Conservation (phyloP, 2,888 invertebrate species). For the Drosophila ustulata region DNA sequence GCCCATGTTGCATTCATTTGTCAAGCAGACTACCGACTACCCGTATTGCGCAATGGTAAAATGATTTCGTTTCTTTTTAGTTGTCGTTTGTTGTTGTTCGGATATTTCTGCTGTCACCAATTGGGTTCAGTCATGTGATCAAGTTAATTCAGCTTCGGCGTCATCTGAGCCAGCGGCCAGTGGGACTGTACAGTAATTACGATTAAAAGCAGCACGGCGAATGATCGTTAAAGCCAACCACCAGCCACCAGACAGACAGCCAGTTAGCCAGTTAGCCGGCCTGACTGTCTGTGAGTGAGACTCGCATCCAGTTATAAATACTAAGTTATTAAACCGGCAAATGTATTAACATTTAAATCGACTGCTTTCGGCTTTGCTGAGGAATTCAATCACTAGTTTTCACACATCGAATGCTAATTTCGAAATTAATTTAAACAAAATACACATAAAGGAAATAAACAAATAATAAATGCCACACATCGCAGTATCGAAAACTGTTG, state of each 20-base stretch:
- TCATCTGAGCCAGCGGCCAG: constrained; percentile 5
- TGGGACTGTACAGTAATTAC: constrained; percentile 16
- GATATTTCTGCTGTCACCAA: constrained; percentile 33
- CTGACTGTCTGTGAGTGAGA: not conserved
- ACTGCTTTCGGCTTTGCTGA: constrained; percentile 3
- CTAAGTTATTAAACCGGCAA: constrained; percentile 16
- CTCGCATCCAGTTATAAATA: constrained; percentile 23
- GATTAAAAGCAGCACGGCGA: constrained; percentile 8
- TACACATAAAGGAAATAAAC: constrained; percentile 3
- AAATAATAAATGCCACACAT: not conserved
- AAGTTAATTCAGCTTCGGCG: constrained; percentile 61
- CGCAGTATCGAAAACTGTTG: not conserved
- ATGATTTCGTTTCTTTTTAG: constrained; percentile 25
- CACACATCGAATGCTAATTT: constrained; percentile 20
- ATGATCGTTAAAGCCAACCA: constrained; percentile 22
- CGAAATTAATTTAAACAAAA: not conserved
- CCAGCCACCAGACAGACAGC: not conserved
- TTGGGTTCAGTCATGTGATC: constrained; percentile 70
- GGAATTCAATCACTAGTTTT: constrained; percentile 15
- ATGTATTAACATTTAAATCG: constrained; percentile 17
- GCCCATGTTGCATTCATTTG: constrained; percentile 25
- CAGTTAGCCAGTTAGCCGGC: not conserved
- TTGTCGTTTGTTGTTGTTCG: constrained; percentile 17
- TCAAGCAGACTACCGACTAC: constrained; percentile 38
- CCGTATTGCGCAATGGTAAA: constrained; percentile 55